Evolutionary conservation across 2,113 vertebrate genomes (phyloP).

Genomic region (Collichthys lucidus): DNA sequence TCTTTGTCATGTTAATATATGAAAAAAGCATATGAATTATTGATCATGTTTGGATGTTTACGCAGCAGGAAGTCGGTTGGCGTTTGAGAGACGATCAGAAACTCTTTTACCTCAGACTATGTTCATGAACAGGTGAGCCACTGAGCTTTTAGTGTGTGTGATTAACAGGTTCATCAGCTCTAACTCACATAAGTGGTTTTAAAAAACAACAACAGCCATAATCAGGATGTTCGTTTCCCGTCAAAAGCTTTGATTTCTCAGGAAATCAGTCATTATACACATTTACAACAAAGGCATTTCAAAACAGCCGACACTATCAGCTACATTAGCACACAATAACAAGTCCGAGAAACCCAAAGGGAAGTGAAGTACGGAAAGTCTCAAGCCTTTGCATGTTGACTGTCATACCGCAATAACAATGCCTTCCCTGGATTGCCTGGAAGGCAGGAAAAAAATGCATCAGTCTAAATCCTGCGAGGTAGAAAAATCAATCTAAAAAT

Average conservation of each 20-base stretch:
- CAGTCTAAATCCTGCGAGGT: background rate
- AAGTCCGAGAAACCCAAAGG: background rate
- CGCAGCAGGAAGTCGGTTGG: background rate
- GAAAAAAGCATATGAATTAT: background rate
- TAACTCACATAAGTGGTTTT: background rate
- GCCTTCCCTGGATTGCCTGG: background rate
- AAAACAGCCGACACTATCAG: background rate
- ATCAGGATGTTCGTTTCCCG: background rate
- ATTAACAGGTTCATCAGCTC: background rate
- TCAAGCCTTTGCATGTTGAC: background rate
- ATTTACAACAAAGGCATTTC: background rate
- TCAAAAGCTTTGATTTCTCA: background rate
- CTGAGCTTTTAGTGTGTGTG: too few species aligned
- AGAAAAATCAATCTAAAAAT: background rate
- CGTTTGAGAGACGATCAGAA: background rate
- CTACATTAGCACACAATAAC: background rate
- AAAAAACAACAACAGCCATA: background rate
- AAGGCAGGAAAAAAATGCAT: background rate
- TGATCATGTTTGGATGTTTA: slow-evolving; percentile 14
- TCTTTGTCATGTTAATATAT: slow-evolving; percentile 10
- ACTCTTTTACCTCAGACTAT: background rate
- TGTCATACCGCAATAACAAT: background rate
- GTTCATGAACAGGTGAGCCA: background rate
- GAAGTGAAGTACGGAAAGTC: background rate
- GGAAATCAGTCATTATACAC: background rate